Conservation (phyloP, 2,888 invertebrate genomes). For the Poecilobothrus nobilitatus region DNA sequence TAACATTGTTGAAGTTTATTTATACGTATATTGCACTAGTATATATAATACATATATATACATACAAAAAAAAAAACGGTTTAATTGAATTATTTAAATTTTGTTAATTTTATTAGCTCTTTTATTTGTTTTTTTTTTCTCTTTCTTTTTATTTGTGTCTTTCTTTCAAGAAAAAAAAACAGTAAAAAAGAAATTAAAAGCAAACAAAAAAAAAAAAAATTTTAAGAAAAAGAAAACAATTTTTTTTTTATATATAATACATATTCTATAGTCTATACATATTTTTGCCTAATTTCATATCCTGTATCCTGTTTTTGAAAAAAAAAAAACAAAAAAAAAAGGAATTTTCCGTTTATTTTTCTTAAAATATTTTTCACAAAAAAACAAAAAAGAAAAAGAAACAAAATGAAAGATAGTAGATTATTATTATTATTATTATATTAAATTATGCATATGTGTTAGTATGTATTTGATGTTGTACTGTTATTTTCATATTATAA, state of each 20-base stretch:
- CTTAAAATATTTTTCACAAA: background rate
- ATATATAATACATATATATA: too few relatives aligned
- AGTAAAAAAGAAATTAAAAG: too few relatives aligned
- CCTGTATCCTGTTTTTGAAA: background rate
- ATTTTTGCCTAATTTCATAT: slow-evolving; percentile 4
- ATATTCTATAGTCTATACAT: background rate
- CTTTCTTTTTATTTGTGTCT: too few relatives aligned
- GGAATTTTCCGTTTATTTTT: background rate
- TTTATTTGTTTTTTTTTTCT: background rate
- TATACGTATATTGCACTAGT: too few relatives aligned
- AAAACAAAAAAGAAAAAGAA: too few relatives aligned
- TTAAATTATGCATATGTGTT: background rate
- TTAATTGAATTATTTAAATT: slow-evolving; percentile 6
- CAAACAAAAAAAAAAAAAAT: too few relatives aligned
- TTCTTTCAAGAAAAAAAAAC: too few relatives aligned
- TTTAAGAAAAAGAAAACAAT: background rate
- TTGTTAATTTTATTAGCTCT: slow-evolving; percentile 5
- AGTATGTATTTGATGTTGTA: background rate
- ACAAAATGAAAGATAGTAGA: background rate
- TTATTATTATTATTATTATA: background rate
- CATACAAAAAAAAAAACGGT: background rate
- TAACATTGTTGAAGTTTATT: too few relatives aligned
- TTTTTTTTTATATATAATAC: background rate
- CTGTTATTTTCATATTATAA: background rate
- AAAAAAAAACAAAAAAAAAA: background rate